phyloP scores from a whole-genome alignment of 1,140 invertebrate genomes.

The Coenobita brevimanus region DNA sequence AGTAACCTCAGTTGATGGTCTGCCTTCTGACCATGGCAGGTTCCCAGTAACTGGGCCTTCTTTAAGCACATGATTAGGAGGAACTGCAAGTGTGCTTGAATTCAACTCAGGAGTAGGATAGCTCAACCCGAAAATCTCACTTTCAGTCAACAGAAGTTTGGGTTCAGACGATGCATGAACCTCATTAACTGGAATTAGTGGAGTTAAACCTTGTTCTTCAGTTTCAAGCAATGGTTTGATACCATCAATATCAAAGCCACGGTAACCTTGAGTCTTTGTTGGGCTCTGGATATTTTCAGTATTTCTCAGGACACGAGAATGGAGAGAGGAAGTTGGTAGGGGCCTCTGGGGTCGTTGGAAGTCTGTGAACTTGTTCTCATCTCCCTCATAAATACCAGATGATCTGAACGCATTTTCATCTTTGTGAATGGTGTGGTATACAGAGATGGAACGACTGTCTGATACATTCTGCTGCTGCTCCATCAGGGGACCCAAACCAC shows the following conservation, averaged over 20 bases:
- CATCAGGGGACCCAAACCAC: conserved; percentile 70
- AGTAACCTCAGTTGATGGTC: neutral
- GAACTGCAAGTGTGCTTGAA: neutral
- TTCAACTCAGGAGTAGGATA: conserved; percentile 4
- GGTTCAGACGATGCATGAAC: neutral
- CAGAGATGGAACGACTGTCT: neutral
- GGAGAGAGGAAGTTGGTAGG: conserved; percentile 38
- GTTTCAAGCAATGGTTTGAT: conserved; percentile 58
- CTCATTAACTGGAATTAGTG: neutral
- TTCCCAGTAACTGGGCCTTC: conserved; percentile 12
- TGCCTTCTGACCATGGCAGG: conserved; percentile 13
- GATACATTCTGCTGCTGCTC: conserved; percentile 70
- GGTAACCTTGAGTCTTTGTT: conserved; percentile 44
- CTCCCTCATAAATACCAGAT: conserved; percentile 22
- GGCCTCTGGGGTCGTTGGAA: conserved; percentile 35
- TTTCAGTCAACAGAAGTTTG: neutral
- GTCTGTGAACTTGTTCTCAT: conserved; percentile 61
- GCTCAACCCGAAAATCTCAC: conserved; percentile 3
- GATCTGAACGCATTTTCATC: conserved; percentile 44
- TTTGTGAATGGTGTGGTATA: neutral
- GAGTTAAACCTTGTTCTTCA: conserved; percentile 30
- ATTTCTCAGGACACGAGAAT: conserved; percentile 54
- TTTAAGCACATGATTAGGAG: conserved; percentile 51
- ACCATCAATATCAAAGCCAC: conserved; percentile 51
- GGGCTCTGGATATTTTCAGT: conserved; percentile 62